Evolutionary conservation across 2,888 invertebrate genomes (phyloP).

Genomic region (Monopis laevigella): DNA sequence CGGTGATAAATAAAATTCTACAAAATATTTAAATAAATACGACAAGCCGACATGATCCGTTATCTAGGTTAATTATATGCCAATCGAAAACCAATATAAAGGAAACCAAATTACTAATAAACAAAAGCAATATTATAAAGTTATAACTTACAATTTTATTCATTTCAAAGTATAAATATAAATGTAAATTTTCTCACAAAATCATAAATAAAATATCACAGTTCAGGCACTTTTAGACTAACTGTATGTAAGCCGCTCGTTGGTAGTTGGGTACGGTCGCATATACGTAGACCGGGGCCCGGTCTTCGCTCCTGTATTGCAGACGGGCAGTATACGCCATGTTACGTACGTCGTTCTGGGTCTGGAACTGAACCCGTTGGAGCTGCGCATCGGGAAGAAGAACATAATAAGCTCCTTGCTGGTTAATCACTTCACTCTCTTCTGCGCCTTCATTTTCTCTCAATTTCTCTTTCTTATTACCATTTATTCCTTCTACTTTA

Average conservation of each 20-base stretch:
- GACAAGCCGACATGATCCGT: no score
- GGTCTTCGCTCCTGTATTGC: conserved; percentile 70
- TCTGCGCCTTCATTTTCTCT: conserved; percentile 24
- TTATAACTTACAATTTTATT: no score
- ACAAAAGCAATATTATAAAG: no score
- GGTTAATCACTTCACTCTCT: conserved; percentile 41
- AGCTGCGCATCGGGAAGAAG: conserved; percentile 71
- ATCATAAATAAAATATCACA: no score
- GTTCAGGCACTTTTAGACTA: conserved; percentile 21
- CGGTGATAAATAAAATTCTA: no score
- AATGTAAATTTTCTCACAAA: no score
- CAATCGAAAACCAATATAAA: no score
- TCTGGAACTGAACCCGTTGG: conserved; percentile 70
- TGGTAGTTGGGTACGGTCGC: conserved; percentile 37
- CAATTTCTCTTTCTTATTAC: conserved; percentile 30
- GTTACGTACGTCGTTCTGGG: conserved; percentile 55
- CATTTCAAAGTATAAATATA: no score
- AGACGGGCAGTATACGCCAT: conserved; percentile 74
- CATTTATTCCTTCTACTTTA: conserved; percentile 19
- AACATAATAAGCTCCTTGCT: conserved; percentile 70
- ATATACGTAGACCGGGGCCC: conserved; percentile 70
- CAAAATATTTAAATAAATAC: no score
- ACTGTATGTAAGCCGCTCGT: conserved; percentile 37
- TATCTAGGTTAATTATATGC: no score
- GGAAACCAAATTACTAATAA: no score